phyloP scores from a whole-genome alignment of 2,888 invertebrate genomes.

The Leucania comma region DNA sequence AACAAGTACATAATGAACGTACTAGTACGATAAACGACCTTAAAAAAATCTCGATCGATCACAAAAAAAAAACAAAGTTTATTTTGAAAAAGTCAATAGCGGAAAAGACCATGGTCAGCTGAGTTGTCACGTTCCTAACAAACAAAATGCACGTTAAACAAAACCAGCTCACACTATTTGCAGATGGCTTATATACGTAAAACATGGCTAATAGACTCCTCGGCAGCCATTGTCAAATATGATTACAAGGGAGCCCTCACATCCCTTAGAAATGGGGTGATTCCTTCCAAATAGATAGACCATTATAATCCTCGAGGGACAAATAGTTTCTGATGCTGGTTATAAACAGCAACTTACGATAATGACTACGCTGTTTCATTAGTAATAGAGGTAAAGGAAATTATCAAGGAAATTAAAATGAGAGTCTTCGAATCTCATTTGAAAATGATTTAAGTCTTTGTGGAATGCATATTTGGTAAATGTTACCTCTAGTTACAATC shows the following conservation, averaged over 20 bases:
- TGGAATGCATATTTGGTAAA: neutral
- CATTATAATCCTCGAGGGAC: slow-evolving; percentile 55
- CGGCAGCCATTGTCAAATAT: slow-evolving; percentile 42
- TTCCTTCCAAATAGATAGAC: slow-evolving; percentile 56
- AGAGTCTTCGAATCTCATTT: neutral
- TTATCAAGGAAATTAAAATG: slow-evolving; percentile 4
- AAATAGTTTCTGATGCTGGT: slow-evolving; percentile 45
- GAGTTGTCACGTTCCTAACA: neutral
- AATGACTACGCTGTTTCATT: slow-evolving; percentile 55
- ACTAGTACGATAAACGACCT: neutral
- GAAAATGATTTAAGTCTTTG: neutral
- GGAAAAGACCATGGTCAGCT: neutral
- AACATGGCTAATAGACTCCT: slow-evolving; percentile 32
- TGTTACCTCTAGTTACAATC: neutral
- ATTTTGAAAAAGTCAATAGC: neutral
- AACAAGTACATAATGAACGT: too few relatives aligned
- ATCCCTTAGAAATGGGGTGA: slow-evolving; percentile 53
- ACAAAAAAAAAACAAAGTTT: neutral
- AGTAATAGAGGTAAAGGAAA: slow-evolving; percentile 35
- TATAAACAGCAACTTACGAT: slow-evolving; percentile 49
- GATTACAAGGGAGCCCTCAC: slow-evolving; percentile 33
- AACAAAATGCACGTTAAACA: neutral
- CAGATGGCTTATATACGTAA: slow-evolving; percentile 4
- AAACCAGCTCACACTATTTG: slow-evolving; percentile 18
- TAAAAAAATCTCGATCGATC: neutral